A percentile compares a stretch with the other conserved stretches of the same genome.
Evolutionary conservation across 1,140 invertebrate genomes (phyloP).

Genomic region (Hydropsyche tenuis): DNA sequence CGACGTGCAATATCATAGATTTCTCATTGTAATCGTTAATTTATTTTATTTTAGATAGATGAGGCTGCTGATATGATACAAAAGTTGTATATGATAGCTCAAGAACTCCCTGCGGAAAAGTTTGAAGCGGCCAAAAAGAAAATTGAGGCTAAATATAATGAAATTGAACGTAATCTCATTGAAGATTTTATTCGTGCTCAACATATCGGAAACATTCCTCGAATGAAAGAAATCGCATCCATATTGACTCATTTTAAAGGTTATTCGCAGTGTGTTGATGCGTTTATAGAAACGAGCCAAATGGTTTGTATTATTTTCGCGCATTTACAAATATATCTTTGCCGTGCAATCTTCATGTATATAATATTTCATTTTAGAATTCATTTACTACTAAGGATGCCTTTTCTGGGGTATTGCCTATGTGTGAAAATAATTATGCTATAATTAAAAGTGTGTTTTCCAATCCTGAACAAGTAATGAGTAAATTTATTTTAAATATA

Average conservation of each 20-base stretch:
- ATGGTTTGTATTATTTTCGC: conserved; percentile 65
- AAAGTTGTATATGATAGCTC: conserved; percentile 93
- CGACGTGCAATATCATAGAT: conserved; percentile 1
- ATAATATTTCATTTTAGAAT: conserved; percentile 56
- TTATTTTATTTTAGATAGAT: conserved; percentile 69
- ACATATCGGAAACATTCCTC: conserved; percentile 78
- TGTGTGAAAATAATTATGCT: conserved; percentile 88
- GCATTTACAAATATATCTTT: conserved; percentile 43
- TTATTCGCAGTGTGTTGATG: conserved; percentile 94
- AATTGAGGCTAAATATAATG: conserved; percentile 93
- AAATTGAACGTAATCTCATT: conserved; percentile 91
- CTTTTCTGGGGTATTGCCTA: conserved; percentile 88
- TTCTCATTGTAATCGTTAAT: background rate
- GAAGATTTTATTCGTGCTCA: conserved; percentile 94
- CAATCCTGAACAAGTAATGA: conserved; percentile 98
- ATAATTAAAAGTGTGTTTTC: conserved; percentile 93
- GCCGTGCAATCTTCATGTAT: background rate
- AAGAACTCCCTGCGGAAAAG: conserved; percentile 87
- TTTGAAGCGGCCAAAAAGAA: conserved; percentile 90
- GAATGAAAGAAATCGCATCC: conserved; percentile 93
- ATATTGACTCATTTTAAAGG: conserved; percentile 96
- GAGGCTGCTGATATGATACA: conserved; percentile 99
- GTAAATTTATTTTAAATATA: conserved; percentile 96
- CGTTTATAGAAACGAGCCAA: conserved; percentile 97
- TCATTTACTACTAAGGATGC: conserved; percentile 78